Conservation (phyloP, 2,888 invertebrate species). For the Tethea ocularis region DNA sequence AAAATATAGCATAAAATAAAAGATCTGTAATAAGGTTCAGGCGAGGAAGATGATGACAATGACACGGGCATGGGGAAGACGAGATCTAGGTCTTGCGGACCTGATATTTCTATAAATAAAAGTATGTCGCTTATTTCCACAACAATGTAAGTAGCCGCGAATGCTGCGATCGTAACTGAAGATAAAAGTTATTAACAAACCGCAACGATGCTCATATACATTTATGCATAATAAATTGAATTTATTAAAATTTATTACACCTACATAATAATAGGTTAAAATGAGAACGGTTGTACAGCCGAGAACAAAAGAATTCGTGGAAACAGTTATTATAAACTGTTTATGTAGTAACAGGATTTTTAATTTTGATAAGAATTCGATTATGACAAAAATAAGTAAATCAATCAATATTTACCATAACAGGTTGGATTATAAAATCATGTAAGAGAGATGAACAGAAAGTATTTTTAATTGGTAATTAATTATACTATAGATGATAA, state of each 20-base stretch:
- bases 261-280: slow-evolving; percentile 1
- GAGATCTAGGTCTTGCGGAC: neutral
- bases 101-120: neutral
- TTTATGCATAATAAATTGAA: slow-evolving; percentile 62
- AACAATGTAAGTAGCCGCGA: neutral
- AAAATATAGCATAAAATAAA: too few relatives aligned
- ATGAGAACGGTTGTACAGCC: neutral
- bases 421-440: neutral
- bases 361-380: neutral
- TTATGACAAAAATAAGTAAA: too few relatives aligned
- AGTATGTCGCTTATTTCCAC: neutral
- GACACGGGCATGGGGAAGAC: neutral
- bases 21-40: too few relatives aligned
- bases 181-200: slow-evolving; percentile 39
- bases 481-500: too few relatives aligned
- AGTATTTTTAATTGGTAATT: too few relatives aligned
- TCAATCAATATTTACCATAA: too few relatives aligned
- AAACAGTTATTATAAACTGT: neutral
- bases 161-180: neutral
- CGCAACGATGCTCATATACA: slow-evolving; percentile 57
- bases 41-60: neutral
- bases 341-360: neutral
- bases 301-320: neutral
- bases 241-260: slow-evolving; percentile 16
- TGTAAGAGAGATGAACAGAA: too few relatives aligned